These are phyloP conservation scores for Hymenochirus boettgeri DNA, from an alignment of 2,113 vertebrate species.

Conservation along the genomic window DNA sequence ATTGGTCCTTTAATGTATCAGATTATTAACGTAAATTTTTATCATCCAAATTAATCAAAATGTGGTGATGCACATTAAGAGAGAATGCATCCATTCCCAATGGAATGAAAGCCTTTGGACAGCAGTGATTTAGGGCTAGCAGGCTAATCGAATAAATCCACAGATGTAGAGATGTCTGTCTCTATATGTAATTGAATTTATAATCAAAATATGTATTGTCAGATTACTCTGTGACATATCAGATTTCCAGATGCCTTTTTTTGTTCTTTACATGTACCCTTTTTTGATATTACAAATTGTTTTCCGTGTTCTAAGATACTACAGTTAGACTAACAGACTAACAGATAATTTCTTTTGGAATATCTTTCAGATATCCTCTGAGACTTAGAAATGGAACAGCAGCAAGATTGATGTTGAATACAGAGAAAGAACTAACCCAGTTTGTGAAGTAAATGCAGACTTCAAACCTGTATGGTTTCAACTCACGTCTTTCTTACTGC, in stretches of 20 bases:
- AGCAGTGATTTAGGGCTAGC: background rate
- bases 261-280: constrained; percentile 32
- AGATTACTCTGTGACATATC: background rate
- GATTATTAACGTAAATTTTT: background rate
- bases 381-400: constrained; percentile 56
- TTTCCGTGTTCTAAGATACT: background rate
- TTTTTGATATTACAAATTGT: background rate
- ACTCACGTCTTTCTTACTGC: constrained; percentile 44
- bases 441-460: constrained; percentile 18
- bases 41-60: background rate
- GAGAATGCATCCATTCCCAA: background rate
- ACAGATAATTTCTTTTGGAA: constrained; percentile 53
- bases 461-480: background rate
- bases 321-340: background rate
- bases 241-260: background rate
- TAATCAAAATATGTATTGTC: background rate
- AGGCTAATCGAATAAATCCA: background rate
- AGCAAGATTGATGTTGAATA: constrained; percentile 53
- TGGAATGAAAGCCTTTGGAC: background rate
- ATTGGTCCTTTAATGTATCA: background rate
- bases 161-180: background rate
- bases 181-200: background rate
- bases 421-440: constrained; percentile 29
- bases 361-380: constrained; percentile 63
- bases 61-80: background rate